phyloP scores from a whole-genome alignment of 2,113 vertebrate species.

The Piliocolobus tephrosceles region DNA sequence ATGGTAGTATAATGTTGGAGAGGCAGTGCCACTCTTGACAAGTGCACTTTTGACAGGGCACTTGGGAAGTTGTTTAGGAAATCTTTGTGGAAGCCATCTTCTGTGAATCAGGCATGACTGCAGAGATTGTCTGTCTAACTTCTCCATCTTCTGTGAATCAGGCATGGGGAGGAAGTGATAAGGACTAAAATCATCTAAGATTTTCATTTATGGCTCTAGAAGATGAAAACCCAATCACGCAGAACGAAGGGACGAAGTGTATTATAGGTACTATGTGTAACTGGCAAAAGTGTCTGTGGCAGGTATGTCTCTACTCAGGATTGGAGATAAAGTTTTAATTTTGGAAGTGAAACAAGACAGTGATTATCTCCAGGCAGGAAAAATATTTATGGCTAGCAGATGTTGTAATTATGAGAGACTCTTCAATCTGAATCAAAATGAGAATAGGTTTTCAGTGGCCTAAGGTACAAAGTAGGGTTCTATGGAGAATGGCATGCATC shows the following conservation, averaged over 20 bases:
- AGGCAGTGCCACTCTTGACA: neutral
- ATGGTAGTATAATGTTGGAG: neutral
- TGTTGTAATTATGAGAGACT: neutral
- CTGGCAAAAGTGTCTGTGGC: neutral
- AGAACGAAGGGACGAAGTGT: neutral
- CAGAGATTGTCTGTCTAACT: neutral
- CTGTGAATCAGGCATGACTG: neutral
- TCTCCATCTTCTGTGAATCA: neutral
- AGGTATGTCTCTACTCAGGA: neutral
- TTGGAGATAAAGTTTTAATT: neutral
- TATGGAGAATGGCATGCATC: neutral
- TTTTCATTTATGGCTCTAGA: neutral
- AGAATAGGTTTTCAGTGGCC: neutral
- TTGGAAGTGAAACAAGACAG: neutral
- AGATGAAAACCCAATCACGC: neutral
- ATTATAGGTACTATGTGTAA: neutral
- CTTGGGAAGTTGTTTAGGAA: neutral
- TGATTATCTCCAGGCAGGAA: neutral
- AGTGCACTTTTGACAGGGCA: neutral
- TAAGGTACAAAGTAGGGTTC: neutral
- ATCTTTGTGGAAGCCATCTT: neutral
- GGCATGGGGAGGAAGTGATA: neutral
- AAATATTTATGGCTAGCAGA: neutral
- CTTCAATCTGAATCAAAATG: neutral
- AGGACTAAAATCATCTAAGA: neutral